A percentile compares a stretch with the other conserved stretches of the same genome.
Conservation (phyloP, 2,888 invertebrate genomes). For the Boloria euphrosyne region DNA sequence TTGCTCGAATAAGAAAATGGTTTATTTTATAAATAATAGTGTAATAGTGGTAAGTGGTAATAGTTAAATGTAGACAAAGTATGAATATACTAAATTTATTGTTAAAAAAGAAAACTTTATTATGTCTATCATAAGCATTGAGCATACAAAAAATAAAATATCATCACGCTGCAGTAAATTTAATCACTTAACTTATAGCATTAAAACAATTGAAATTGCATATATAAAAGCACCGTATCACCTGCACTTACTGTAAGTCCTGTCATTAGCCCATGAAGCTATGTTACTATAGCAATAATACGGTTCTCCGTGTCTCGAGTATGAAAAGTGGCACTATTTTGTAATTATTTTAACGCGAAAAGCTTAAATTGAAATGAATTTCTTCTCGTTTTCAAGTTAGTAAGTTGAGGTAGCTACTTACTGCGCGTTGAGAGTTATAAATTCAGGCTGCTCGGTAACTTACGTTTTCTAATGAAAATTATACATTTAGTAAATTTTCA, state of each 20-base stretch:
- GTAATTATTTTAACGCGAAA: constrained; percentile 38
- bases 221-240: background rate
- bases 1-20: background rate
- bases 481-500: constrained; percentile 21
- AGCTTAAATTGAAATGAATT: constrained; percentile 41
- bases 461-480: constrained; percentile 31
- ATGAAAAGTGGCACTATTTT: constrained; percentile 38
- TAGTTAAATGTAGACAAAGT: too few relatives aligned
- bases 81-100: too few relatives aligned
- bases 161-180: too few relatives aligned
- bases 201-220: too few relatives aligned
- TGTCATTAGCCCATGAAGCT: background rate
- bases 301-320: constrained; percentile 24
- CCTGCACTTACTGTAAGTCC: background rate
- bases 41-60: too few relatives aligned
- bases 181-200: too few relatives aligned
- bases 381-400: constrained; percentile 38
- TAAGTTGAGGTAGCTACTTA: constrained; percentile 40
- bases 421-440: constrained; percentile 38
- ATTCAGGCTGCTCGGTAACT: constrained; percentile 34
- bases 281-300: constrained; percentile 10
- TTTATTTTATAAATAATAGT: too few relatives aligned
- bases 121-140: too few relatives aligned
- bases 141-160: too few relatives aligned
- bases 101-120: too few relatives aligned